phyloP scores from a whole-genome alignment of 2,797 vertebrate species.

The Sebastes hubbsi region DNA sequence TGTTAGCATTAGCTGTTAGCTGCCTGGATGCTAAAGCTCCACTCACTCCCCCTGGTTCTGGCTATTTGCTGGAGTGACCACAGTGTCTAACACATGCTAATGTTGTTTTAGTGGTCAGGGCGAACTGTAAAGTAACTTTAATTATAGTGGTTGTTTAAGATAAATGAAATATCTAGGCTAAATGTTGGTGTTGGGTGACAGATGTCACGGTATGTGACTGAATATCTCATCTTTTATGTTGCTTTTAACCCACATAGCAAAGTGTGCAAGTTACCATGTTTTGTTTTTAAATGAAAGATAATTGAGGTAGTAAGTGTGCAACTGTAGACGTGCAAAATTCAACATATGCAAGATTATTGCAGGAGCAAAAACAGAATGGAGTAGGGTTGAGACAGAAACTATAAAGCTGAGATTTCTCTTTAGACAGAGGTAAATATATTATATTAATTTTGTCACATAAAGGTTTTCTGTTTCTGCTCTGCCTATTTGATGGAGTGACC shows the following conservation, averaged over 20 bases:
- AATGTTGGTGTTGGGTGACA: constrained; percentile 1
- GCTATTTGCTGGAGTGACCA: constrained; percentile 55
- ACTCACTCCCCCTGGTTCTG: constrained; percentile 14
- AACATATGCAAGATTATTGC: too few species aligned
- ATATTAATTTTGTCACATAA: too few species aligned
- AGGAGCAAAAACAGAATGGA: too few species aligned
- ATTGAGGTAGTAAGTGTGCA: too few species aligned
- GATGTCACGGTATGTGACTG: not conserved
- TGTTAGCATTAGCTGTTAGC: not conserved
- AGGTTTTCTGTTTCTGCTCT: too few species aligned
- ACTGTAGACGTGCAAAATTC: too few species aligned
- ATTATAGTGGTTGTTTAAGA: not conserved
- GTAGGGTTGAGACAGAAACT: too few species aligned
- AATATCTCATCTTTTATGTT: not conserved
- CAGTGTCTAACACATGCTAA: not conserved
- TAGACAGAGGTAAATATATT: too few species aligned
- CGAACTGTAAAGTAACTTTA: not conserved
- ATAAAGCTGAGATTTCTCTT: too few species aligned
- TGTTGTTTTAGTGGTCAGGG: not conserved
- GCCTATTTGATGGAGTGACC: constrained; percentile 56
- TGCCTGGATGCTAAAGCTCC: constrained; percentile 48
- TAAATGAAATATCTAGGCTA: not conserved
- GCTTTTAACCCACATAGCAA: not conserved
- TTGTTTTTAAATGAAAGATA: too few species aligned
- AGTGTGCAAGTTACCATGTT: too few species aligned